Evolutionary conservation across 2,113 vertebrate species (phyloP).

Genomic region (Heloderma charlesbogerti): DNA sequence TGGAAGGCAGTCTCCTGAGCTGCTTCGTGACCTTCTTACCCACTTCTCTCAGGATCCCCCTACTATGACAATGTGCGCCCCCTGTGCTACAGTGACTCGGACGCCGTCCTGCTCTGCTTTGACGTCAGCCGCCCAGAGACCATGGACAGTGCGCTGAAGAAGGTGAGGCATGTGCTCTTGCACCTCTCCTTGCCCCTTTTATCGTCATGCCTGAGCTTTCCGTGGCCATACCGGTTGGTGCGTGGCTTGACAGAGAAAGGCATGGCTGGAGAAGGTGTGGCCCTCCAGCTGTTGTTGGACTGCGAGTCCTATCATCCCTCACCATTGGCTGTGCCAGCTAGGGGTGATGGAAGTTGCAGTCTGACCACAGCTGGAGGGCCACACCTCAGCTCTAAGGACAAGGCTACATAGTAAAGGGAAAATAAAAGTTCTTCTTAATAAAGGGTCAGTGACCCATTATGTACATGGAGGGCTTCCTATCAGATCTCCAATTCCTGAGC

Average conservation of each 20-base stretch:
- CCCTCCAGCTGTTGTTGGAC: too few species aligned
- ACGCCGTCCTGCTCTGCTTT: slow-evolving; percentile 93
- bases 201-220: background rate
- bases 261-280: too few species aligned
- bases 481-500: background rate
- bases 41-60: slow-evolving; percentile 83
- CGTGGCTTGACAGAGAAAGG: background rate
- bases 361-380: too few species aligned
- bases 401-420: background rate
- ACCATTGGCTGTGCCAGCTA: too few species aligned
- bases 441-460: background rate
- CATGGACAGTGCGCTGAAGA: slow-evolving; percentile 90
- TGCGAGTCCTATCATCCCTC: too few species aligned
- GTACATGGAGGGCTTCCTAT: background rate
- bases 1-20: background rate
- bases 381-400: background rate
- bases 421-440: background rate
- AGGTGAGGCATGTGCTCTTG: slow-evolving; percentile 75
- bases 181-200: background rate
- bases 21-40: background rate
- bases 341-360: too few species aligned
- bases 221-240: background rate
- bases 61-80: slow-evolving; percentile 97
- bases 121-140: slow-evolving; percentile 93
- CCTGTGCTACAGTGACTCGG: slow-evolving; percentile 96